phyloP scores from a whole-genome alignment of 2,113 vertebrate genomes.

The Sigmodon hispidus region DNA sequence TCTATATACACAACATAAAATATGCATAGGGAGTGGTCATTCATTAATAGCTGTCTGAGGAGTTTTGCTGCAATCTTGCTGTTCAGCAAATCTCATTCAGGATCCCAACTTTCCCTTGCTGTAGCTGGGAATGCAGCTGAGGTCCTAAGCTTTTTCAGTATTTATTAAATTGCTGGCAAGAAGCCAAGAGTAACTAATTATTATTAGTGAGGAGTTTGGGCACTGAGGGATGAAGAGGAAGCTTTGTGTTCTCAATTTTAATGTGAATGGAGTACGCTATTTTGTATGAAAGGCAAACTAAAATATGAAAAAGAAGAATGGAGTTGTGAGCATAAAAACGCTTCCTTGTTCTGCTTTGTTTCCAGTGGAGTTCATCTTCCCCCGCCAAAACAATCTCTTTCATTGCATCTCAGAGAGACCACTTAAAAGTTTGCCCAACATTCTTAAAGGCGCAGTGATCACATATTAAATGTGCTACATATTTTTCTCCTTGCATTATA shows the following conservation, averaged over 20 bases:
- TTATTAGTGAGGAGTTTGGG: conserved; percentile 64
- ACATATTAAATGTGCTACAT: not conserved
- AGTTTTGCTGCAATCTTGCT: not conserved
- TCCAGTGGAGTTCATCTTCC: conserved; percentile 41
- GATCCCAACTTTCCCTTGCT: not conserved
- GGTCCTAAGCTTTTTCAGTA: conserved; percentile 54
- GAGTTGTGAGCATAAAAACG: conserved; percentile 31
- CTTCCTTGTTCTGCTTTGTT: conserved; percentile 69
- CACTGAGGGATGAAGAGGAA: conserved; percentile 64
- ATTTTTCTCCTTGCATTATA: not conserved
- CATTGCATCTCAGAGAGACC: not conserved
- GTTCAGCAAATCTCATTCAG: conserved; percentile 54
- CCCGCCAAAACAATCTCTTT: conserved; percentile 44
- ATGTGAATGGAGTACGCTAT: conserved; percentile 24
- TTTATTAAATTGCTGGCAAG: conserved; percentile 68
- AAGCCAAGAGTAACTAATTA: conserved; percentile 69
- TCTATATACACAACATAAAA: conserved; percentile 7
- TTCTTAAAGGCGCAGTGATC: conserved; percentile 49
- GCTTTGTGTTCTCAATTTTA: conserved; percentile 60
- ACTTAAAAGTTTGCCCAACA: not conserved
- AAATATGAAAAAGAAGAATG: conserved; percentile 55
- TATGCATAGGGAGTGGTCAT: not conserved
- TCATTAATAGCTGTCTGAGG: conserved; percentile 53
- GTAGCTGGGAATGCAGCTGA: conserved; percentile 66
- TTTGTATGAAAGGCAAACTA: conserved; percentile 53